Conservation (phyloP, 2,113 vertebrate genomes). For the Chrysemys picta region DNA sequence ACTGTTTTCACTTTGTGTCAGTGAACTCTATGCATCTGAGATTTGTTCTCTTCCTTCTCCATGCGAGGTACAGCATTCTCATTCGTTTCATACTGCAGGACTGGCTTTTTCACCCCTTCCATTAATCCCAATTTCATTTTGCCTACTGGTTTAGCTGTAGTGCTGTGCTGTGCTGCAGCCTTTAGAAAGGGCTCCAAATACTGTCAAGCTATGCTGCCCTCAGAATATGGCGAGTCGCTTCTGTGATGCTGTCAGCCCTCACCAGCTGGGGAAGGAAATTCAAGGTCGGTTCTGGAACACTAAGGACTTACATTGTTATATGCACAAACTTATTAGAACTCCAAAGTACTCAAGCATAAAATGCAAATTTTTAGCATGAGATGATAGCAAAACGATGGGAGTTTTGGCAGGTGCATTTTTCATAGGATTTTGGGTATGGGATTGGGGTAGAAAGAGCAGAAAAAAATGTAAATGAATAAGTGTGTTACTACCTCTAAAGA, state of each 20-base stretch:
- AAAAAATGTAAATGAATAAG: not conserved
- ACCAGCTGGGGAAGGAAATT: not conserved
- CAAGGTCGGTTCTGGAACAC: not conserved
- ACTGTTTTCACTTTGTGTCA: not conserved
- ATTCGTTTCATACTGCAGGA: not conserved
- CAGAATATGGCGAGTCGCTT: not conserved
- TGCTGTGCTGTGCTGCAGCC: not conserved
- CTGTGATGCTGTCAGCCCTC: not conserved
- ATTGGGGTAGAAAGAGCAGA: not conserved
- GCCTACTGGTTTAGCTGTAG: not conserved
- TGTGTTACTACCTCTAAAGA: not conserved
- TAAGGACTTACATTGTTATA: not conserved
- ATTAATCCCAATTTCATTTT: not conserved
- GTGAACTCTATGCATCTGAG: not conserved
- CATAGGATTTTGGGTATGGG: not conserved
- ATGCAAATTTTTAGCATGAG: not conserved
- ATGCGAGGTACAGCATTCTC: not conserved
- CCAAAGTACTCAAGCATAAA: not conserved
- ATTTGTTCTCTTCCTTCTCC: not conserved
- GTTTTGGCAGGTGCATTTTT: not conserved
- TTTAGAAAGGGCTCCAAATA: conserved; percentile 22
- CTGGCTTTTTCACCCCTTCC: not conserved
- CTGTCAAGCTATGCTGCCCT: not conserved
- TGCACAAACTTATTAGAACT: not conserved
- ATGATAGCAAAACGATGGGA: not conserved